Base-by-base conservation (phyloP, 1,140 invertebrate genomes). In the Myzus persicae region DNA sequence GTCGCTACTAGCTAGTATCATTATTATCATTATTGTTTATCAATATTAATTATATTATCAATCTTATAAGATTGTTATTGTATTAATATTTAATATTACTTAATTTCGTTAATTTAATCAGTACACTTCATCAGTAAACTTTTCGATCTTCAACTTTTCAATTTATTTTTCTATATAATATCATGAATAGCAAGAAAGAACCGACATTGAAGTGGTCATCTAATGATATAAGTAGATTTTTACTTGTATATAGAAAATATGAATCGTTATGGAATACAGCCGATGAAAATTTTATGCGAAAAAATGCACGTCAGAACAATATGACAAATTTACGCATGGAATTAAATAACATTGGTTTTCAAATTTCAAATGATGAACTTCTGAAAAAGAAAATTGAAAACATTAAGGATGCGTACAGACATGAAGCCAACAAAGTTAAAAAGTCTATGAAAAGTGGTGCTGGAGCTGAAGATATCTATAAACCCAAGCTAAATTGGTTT, bases 401-500 rank as follows among this genome's bases (percentile, higher is more conserved):
- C 81, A 82, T 81, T 81, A 81, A 81, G 22, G 81, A 82, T 40
- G 76, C 20, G 11, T 81, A 81, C 76, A 81, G n/a, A 81, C 11
- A 81, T 81, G 76, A 81, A 81, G 36, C 76, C 1, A 81, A 81
- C 76, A 81, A 38, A 38, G 36, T 81, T 38, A 81, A 81, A 81
- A 81, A 81, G 76, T 81, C 67, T 20, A 81, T 81, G 76, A 81
- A 76, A 76, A 76, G 67, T 76, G 67, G 67, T n/a, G n/a, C 67
- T 76, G 67, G 67, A 76, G 67, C n/a, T 76, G 67, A 76, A 31
- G 67, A 38, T 81, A 36, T 81, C n/a, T 81, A 81, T 81, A 81
- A 38, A 81, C 36, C 76, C 76, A 81, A 81, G 36, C 36, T 81
- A 81, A 36, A 81, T 81, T 81, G 76, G n/a, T 38, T 81, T 81